These are phyloP conservation scores for Dynastes grantii DNA, from an alignment of 2,888 invertebrate genomes.

Conservation along the genomic window DNA sequence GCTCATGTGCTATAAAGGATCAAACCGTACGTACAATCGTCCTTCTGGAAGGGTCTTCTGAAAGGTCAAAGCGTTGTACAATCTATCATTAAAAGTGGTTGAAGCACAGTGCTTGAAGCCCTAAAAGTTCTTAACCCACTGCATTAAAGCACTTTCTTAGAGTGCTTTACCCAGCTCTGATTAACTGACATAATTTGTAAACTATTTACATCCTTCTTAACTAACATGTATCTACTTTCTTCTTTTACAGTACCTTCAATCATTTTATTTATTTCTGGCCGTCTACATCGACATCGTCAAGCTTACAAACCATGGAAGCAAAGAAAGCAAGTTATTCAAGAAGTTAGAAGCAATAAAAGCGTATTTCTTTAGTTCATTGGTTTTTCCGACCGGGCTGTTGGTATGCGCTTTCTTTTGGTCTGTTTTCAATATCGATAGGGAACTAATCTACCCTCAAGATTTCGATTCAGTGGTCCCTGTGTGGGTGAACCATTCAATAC, in stretches of 20 bases:
- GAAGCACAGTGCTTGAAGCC: too few species aligned
- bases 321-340: conserved; percentile 17
- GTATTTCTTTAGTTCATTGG: conserved; percentile 48
- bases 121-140: too few species aligned
- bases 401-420: conserved; percentile 62
- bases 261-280: conserved; percentile 51
- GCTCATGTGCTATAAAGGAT: too few species aligned
- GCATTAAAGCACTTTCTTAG: too few species aligned
- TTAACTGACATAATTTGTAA: too few species aligned
- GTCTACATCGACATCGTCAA: conserved; percentile 45
- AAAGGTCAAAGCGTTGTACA: too few species aligned
- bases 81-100: too few species aligned
- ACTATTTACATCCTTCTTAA: too few species aligned
- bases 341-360: conserved; percentile 34
- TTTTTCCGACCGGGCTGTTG: conserved; percentile 54
- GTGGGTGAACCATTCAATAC: conserved; percentile 64
- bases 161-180: too few species aligned
- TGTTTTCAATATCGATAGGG: conserved; percentile 60
- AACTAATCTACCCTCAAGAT: conserved; percentile 61
- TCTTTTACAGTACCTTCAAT: conserved; percentile 50
- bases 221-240: background rate
- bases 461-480: conserved; percentile 57
- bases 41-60: too few species aligned
- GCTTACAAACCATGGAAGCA: conserved; percentile 24
- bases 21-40: too few species aligned